Base-by-base conservation (phyloP, 2,797 vertebrate species). In the Neopelma chrysocephalum region DNA sequence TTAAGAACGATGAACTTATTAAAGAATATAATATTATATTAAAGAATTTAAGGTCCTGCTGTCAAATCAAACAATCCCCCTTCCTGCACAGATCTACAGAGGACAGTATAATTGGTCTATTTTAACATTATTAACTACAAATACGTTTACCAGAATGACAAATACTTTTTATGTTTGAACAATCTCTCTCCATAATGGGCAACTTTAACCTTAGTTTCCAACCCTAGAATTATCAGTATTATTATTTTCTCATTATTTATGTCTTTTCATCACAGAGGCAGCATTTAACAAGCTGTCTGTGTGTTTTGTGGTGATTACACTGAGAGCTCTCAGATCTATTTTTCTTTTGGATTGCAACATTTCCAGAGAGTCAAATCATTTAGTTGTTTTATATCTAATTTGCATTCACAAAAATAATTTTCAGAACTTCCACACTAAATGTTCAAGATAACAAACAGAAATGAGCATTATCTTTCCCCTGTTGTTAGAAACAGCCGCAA, bases 361-460 rank as follows among this genome's bases (percentile, higher is more conserved):
- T 92, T 89, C 62, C 75, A 70, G 3, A 71, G 19, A 91, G 45
- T 31, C 34, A 79, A 89, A 80, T 58, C 29, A 62, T 70, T 48
- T 20, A 69, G 65, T 53, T 38, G 68, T 58, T 93, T 83, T 50
- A 34, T 57, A 83, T 75, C 42, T 65, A 15, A 82, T 94, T 42
- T 91, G 54, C 45, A 88, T 81, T 83, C 57, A 85, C 7, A 5
- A 61, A 87, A 90, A 78, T 47, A 88, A 64, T 86, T 71, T 77
- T 51, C 61, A 90, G 48, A 87, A 88, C 80, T 94, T 94, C 82
- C 82, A 94, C 69, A 65, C 43, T 87, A 82, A 94, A 72, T 34
- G 34, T 16, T 60, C 42, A 48, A 57, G 45, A 91, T 38, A 78
- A 78, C 53, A 91, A 90, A 85, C 19, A 82, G 42, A 92, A 95